A percentile compares a stretch with the other conserved stretches of the same genome.
Conservation (phyloP, 2,888 invertebrate genomes). For the Clistopyga incitator region DNA sequence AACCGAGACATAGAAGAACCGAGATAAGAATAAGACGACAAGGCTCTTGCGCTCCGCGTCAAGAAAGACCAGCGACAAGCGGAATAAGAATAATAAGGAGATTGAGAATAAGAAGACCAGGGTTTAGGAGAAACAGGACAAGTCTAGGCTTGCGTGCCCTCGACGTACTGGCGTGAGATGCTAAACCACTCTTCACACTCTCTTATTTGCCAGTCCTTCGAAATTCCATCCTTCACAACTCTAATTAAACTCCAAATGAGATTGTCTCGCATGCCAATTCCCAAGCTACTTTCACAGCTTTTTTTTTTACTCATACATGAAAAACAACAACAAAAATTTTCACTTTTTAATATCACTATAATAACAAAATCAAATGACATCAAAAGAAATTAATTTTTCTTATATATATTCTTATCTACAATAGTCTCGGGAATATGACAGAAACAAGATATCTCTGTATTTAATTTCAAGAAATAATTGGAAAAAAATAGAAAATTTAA, state of each 20-base stretch:
- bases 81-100: constrained; percentile 50
- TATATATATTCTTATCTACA: too few species aligned
- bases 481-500: too few species aligned
- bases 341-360: background rate
- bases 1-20: constrained; percentile 47
- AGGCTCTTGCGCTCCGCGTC: constrained; percentile 55
- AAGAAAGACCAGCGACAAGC: constrained; percentile 45
- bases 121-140: constrained; percentile 56
- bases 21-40: constrained; percentile 61
- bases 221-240: constrained; percentile 75
- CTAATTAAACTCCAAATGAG: constrained; percentile 79
- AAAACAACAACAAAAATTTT: background rate
- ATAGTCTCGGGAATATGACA: too few species aligned
- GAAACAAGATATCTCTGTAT: too few species aligned
- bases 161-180: constrained; percentile 76
- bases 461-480: too few species aligned
- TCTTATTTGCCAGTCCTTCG: constrained; percentile 67
- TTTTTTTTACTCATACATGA: background rate
- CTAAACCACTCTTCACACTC: constrained; percentile 72
- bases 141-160: constrained; percentile 77
- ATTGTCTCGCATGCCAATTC: constrained; percentile 75
- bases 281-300: background rate
- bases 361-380: too few species aligned
- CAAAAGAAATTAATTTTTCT: too few species aligned
- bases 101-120: constrained; percentile 42